A percentile compares a stretch with the other conserved stretches of the same genome.
Conservation (phyloP, 2,113 vertebrate genomes). For the Nestor notabilis region DNA sequence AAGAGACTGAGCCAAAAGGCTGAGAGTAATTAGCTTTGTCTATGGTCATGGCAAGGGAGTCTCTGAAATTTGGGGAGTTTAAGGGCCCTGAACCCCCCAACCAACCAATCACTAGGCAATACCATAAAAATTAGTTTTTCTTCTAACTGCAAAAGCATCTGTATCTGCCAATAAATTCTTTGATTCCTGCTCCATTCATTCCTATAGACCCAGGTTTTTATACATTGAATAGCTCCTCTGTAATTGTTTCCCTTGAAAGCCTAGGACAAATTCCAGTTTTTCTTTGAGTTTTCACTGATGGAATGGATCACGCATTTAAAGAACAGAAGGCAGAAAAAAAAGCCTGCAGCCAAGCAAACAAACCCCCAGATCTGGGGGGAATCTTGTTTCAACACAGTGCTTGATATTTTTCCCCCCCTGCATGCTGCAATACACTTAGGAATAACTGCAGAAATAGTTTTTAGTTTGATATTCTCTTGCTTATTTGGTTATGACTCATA, state of each 20-base stretch:
- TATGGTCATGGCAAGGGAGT: background rate
- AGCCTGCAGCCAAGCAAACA: constrained; percentile 17
- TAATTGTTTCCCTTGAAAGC: background rate
- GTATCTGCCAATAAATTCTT: background rate
- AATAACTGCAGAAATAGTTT: constrained; percentile 2
- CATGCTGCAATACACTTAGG: background rate
- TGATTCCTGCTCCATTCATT: background rate
- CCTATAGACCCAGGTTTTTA: background rate
- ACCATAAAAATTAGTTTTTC: background rate
- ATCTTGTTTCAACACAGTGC: constrained; percentile 9
- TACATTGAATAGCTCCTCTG: background rate
- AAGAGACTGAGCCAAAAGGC: background rate
- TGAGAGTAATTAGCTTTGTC: background rate
- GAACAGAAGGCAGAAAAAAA: constrained; percentile 1
- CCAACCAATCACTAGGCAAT: background rate
- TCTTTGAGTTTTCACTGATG: constrained; percentile 20
- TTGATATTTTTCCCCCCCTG: background rate
- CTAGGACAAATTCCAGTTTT: constrained; percentile 29
- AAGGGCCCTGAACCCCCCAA: background rate
- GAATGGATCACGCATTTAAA: constrained; percentile 16
- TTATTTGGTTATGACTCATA: constrained; percentile 8
- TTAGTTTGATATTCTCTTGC: background rate
- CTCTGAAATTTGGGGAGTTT: background rate
- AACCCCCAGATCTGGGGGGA: background rate
- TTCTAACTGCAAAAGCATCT: background rate